These are phyloP conservation scores for Leucophora obtusa DNA, from an alignment of 2,888 invertebrate genomes.

Conservation along the genomic window DNA sequence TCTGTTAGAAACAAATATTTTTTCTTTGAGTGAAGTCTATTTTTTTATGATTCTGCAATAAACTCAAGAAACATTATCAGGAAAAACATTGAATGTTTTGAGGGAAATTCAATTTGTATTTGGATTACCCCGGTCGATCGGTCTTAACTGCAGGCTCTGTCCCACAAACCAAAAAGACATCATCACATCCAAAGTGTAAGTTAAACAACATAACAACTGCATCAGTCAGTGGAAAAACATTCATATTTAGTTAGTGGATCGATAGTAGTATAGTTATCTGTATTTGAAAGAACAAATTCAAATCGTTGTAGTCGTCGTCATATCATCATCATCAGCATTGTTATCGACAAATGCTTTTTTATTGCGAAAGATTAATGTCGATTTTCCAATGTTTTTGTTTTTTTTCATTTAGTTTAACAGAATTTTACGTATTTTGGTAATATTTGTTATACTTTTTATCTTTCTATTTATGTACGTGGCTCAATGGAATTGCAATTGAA, in stretches of 20 bases:
- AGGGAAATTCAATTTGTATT: too few species aligned
- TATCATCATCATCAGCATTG: conserved; percentile 41
- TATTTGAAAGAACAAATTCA: neutral
- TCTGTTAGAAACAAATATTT: too few species aligned
- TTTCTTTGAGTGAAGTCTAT: too few species aligned
- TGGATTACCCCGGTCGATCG: too few species aligned
- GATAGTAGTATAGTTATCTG: too few species aligned
- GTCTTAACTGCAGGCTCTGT: too few species aligned
- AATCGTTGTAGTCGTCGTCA: conserved; percentile 28
- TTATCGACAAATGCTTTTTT: conserved; percentile 1
- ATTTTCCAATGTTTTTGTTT: conserved; percentile 19
- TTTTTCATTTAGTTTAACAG: conserved; percentile 2
- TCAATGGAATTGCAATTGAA: conserved; percentile 54
- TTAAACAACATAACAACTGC: neutral
- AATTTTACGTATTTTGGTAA: conserved; percentile 49
- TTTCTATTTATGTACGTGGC: conserved; percentile 16
- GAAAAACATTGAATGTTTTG: too few species aligned
- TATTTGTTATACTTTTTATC: neutral
- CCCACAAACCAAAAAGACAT: neutral
- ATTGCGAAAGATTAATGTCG: conserved; percentile 50
- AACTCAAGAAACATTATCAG: too few species aligned
- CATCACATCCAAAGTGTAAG: too few species aligned
- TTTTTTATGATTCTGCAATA: too few species aligned
- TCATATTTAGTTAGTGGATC: neutral
- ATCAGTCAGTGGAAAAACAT: neutral